phyloP scores from a whole-genome alignment of 1,140 invertebrate genomes.

The Protaetia brevitarsis region DNA sequence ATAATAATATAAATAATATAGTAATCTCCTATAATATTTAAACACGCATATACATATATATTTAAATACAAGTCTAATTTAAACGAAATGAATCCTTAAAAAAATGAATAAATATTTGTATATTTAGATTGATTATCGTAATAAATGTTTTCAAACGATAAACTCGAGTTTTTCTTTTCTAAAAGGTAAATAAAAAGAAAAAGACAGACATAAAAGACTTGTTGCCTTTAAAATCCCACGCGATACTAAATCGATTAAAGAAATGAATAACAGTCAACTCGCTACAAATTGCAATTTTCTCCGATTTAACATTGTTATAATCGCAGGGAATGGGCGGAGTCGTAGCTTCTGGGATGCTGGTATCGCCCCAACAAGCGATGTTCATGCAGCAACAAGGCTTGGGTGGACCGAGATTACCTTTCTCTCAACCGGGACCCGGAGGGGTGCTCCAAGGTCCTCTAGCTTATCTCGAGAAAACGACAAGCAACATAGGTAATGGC shows the following conservation, averaged over 20 bases:
- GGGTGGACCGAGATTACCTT: constrained; percentile 48
- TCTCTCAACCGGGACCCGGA: constrained; percentile 48
- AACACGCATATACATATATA: not conserved
- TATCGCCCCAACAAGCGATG: constrained; percentile 54
- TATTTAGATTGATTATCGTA: constrained; percentile 2
- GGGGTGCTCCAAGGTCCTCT: constrained; percentile 67
- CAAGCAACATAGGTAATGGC: constrained; percentile 70
- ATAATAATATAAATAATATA: too few relatives aligned
- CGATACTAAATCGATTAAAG: not conserved
- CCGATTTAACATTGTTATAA: constrained; percentile 14
- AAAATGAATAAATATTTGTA: constrained; percentile 12
- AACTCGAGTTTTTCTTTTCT: not conserved
- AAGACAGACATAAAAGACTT: not conserved
- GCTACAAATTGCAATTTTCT: not conserved
- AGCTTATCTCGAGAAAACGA: constrained; percentile 76
- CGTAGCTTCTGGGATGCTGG: constrained; percentile 42
- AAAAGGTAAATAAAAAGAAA: not conserved
- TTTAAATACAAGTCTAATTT: not conserved
- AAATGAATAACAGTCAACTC: not conserved
- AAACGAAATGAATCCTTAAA: not conserved
- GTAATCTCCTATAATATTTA: not conserved
- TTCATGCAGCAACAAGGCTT: constrained; percentile 54
- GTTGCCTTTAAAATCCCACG: not conserved
- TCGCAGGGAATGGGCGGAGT: constrained; percentile 43
- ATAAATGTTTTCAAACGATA: constrained; percentile 15